These are phyloP conservation scores for Heliconius ismenius DNA, from an alignment of 2,888 invertebrate genomes.

Conservation along the genomic window DNA sequence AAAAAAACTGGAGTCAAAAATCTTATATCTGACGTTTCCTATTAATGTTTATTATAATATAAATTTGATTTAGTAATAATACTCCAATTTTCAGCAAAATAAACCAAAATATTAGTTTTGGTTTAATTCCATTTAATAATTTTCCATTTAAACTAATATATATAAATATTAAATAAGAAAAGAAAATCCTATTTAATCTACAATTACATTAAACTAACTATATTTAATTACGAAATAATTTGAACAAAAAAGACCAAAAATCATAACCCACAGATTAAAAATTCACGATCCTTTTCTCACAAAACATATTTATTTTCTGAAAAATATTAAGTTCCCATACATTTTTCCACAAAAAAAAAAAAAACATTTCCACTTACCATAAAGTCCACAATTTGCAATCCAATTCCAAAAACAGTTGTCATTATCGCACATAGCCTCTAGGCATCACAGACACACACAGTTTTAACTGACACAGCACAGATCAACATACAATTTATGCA, in stretches of 20 bases:
- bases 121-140: too few species aligned
- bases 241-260: background rate
- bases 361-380: conserved; percentile 58
- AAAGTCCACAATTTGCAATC: conserved; percentile 71
- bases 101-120: too few species aligned
- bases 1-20: background rate
- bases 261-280: background rate
- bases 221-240: background rate
- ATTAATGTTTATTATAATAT: background rate
- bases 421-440: conserved; percentile 75
- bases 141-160: background rate
- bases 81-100: background rate
- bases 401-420: conserved; percentile 72
- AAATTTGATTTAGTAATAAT: background rate
- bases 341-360: background rate
- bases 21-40: background rate
- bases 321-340: background rate
- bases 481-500: background rate
- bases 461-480: conserved; percentile 59
- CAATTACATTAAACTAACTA: background rate
- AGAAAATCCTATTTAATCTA: background rate
- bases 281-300: background rate
- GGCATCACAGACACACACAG: conserved; percentile 74
- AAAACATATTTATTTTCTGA: background rate
- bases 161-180: background rate